These are phyloP conservation scores for Antheraea pernyi DNA, from an alignment of 1,140 invertebrate species.

Conservation along the genomic window DNA sequence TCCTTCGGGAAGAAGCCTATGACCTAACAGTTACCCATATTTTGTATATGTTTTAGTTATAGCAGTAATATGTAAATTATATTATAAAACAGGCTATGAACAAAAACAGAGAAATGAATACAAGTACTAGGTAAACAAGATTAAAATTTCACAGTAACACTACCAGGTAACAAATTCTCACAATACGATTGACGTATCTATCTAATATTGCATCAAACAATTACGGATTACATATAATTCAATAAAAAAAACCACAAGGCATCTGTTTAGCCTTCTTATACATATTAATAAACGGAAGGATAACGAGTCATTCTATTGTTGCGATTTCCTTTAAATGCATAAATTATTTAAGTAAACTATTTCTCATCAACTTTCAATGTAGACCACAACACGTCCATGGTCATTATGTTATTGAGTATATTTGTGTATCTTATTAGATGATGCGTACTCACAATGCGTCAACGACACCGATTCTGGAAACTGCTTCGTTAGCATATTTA, in stretches of 20 bases:
- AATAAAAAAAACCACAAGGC: not conserved
- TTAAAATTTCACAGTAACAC: too few relatives aligned
- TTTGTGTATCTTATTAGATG: slow-evolving; percentile 45
- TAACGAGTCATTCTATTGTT: not conserved
- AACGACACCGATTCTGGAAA: slow-evolving; percentile 57
- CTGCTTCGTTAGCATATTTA: slow-evolving; percentile 59
- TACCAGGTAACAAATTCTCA: too few relatives aligned
- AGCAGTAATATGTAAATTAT: too few relatives aligned
- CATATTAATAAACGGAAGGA: slow-evolving; percentile 18
- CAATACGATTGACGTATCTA: too few relatives aligned
- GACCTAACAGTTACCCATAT: too few relatives aligned
- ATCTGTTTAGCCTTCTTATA: not conserved
- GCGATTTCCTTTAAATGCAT: not conserved
- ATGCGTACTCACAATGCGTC: slow-evolving; percentile 37
- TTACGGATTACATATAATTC: not conserved
- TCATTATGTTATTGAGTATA: slow-evolving; percentile 68
- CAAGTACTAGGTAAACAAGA: too few relatives aligned
- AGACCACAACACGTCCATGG: slow-evolving; percentile 63
- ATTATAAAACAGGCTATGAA: too few relatives aligned
- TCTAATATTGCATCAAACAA: not conserved
- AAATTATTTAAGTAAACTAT: slow-evolving; percentile 30
- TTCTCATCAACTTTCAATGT: slow-evolving; percentile 32
- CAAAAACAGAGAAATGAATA: too few relatives aligned
- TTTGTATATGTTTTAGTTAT: too few relatives aligned
- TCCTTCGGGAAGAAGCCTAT: too few relatives aligned